Evolutionary conservation across 23 tunicate genomes (phyloP).

Genomic region (Clavelina lepadiformis): DNA sequence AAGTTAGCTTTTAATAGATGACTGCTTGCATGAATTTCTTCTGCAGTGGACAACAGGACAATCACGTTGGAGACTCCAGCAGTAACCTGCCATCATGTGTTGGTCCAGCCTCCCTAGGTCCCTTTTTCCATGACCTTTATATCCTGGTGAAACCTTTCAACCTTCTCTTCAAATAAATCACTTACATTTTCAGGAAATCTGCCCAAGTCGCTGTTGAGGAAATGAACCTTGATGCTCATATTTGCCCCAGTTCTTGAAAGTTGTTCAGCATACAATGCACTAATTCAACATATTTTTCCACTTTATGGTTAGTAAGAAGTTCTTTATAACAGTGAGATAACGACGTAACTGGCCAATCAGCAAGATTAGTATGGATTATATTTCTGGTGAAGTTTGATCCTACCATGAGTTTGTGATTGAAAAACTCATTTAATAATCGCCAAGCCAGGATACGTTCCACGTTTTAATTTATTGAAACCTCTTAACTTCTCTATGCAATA

Average conservation of each 20-base stretch:
- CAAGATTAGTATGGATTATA: not conserved
- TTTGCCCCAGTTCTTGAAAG: not conserved
- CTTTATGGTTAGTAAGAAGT: not conserved
- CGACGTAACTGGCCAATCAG: not conserved
- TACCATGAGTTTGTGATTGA: not conserved
- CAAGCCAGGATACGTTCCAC: too few species aligned
- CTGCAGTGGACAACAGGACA: not conserved
- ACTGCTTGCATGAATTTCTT: conserved; percentile 2
- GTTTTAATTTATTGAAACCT: too few species aligned
- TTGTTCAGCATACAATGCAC: conserved; percentile 1
- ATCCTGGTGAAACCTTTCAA: not conserved
- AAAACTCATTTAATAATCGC: too few species aligned
- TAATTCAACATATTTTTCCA: not conserved
- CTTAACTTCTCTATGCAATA: too few species aligned
- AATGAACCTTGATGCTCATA: not conserved
- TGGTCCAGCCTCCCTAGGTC: not conserved
- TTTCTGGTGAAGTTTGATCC: not conserved
- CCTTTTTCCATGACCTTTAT: not conserved
- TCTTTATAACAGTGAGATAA: not conserved
- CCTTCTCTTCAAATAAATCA: not conserved
- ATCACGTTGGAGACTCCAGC: conserved; percentile 1
- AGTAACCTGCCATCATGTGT: not conserved
- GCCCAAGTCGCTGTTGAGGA: not conserved
- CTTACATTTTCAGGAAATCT: not conserved
- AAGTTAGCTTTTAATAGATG: not conserved